Percentiles rank a stretch among this genome's conserved stretches.
These are phyloP conservation scores for Macrosteles quadrilineatus DNA, from an alignment of 1,140 invertebrate species.

Conservation along the genomic window DNA sequence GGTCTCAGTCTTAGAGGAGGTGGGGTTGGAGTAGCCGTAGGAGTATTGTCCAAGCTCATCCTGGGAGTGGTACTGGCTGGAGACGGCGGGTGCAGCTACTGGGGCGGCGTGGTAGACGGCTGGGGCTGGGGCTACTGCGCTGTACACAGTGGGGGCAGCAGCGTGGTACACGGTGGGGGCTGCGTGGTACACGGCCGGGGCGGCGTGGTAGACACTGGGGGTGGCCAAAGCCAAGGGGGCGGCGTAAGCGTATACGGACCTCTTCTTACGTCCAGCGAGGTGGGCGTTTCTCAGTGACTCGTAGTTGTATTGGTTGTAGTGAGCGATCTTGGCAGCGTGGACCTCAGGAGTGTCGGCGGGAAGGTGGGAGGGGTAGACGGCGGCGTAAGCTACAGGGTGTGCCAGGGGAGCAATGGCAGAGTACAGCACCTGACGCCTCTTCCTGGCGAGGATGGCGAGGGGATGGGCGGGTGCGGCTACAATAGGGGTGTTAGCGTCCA, in stretches of 20 bases:
- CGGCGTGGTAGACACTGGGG: slow-evolving; percentile 3
- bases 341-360: background rate
- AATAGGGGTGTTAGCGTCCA: slow-evolving; percentile 23
- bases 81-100: slow-evolving; percentile 41
- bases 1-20: slow-evolving; percentile 65
- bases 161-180: slow-evolving; percentile 40
- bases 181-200: slow-evolving; percentile 42
- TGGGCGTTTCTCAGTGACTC: slow-evolving; percentile 6
- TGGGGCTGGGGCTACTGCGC: background rate
- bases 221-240: background rate
- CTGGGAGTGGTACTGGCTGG: slow-evolving; percentile 59
- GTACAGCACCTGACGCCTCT: slow-evolving; percentile 29
- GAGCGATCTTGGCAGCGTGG: slow-evolving; percentile 2
- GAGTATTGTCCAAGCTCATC: slow-evolving; percentile 63
- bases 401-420: background rate
- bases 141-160: background rate
- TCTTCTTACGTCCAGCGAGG: background rate
- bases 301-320: background rate
- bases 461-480: slow-evolving; percentile 3
- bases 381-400: slow-evolving; percentile 33
- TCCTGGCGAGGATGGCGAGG: slow-evolving; percentile 16
- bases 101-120: slow-evolving; percentile 30
- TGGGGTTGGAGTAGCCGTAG: slow-evolving; percentile 67
- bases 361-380: slow-evolving; percentile 38
- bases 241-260: background rate